Evolutionary conservation across 2,888 invertebrate genomes (phyloP).

Genomic region (Kuschelorhynchus macadamiae): DNA sequence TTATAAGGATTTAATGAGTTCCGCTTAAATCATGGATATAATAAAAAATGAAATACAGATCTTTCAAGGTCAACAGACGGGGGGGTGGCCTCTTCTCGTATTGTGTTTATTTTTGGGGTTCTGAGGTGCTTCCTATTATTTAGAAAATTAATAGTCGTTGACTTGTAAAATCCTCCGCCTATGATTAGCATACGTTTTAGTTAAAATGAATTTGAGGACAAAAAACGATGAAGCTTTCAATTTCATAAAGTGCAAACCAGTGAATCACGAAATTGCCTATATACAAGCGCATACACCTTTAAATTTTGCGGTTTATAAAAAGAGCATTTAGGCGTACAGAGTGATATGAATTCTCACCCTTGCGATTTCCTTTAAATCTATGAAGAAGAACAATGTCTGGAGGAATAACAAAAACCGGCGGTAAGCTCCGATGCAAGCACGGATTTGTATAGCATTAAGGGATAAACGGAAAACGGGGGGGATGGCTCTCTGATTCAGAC

Average conservation of each 20-base stretch:
- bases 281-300: constrained; percentile 21
- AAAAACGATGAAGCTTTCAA: too few species aligned
- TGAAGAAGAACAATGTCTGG: constrained; percentile 64
- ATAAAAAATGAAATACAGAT: too few species aligned
- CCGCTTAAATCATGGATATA: too few species aligned
- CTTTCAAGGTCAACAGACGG: too few species aligned
- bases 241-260: constrained; percentile 12
- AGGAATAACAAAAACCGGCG: constrained; percentile 60
- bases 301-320: constrained; percentile 39
- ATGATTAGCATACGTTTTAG: too few species aligned
- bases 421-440: constrained; percentile 65
- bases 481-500: constrained; percentile 58
- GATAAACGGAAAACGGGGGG: constrained; percentile 65
- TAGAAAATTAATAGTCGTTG: too few species aligned
- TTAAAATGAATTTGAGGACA: too few species aligned
- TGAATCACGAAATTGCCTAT: constrained; percentile 34
- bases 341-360: constrained; percentile 54
- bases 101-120: too few species aligned
- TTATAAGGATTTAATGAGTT: too few species aligned
- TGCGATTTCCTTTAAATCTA: constrained; percentile 60
- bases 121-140: too few species aligned
- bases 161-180: too few species aligned
- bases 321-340: constrained; percentile 50
- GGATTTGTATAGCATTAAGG: constrained; percentile 68
- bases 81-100: too few species aligned